Base-by-base conservation (phyloP, 2,113 vertebrate species). In the Martes martes region DNA sequence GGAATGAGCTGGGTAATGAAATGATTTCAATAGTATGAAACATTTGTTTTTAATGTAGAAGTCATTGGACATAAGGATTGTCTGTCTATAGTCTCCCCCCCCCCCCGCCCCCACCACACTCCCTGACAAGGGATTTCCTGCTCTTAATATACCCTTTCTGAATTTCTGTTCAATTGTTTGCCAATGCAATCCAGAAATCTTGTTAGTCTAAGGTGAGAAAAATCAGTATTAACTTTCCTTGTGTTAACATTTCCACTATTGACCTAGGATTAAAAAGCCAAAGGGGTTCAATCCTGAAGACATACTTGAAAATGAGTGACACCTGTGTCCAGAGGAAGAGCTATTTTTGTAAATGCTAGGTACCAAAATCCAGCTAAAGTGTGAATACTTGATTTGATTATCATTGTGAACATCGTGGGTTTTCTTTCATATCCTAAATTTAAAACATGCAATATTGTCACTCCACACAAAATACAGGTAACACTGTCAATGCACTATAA, bases 1-100 rank as follows among this genome's bases (percentile, higher is more conserved):
- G 97, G 96, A 94, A 97, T 96, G 96, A 98, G 93, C 97, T 98
- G 82, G 96, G 89, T 97, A 97, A 97, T 97, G 96, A 98, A 98
- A 98, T 98, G 97, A 87, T 98, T 98, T 98, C 97, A 97, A 76
- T 98, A 91, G 69, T 93, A 97, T 52, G 86, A 96, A 98, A 98
- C 98, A 98, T 98, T 99, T 99, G 98, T 97, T 99, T 98, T 98
- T 98, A 99, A 99, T 99, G 96, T 98, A 97, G 93, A 98, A 98
- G 84, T 92, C 97, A 97, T 84, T 98, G 97, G 94, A 97, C 89
- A 92, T 79, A 80, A 97, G 84, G 91, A 97, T 98, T 98, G 61
- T 98, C 98, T 98, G 92, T 97, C 84, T 97, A 33, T 96, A 91
- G 47, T 63, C 91, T 85, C 52, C 13, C 2, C 4, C 3, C 0